Percentiles rank a stretch among this genome's conserved stretches.
These are phyloP conservation scores for Dynastes maya DNA, from an alignment of 2,888 invertebrate species.

Conservation along the genomic window DNA sequence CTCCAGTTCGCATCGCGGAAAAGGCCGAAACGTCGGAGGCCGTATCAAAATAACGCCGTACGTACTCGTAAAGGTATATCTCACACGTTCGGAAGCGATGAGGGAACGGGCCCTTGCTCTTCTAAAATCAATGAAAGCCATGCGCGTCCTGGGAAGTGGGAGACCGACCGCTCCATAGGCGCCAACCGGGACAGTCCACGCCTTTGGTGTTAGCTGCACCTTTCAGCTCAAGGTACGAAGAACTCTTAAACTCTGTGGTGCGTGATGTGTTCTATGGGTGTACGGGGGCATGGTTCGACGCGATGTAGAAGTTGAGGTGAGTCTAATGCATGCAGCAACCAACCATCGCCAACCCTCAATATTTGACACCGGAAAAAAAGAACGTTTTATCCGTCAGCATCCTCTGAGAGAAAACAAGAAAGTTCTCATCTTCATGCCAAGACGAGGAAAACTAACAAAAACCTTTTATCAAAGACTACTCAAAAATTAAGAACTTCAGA, in stretches of 20 bases:
- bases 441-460: background rate
- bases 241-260: conserved; percentile 59
- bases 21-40: background rate
- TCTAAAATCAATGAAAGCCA: conserved; percentile 68
- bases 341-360: background rate
- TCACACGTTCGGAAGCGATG: conserved; percentile 9
- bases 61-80: background rate
- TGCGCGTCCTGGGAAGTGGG: conserved; percentile 64
- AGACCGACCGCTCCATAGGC: conserved; percentile 62
- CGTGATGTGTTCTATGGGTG: conserved; percentile 65
- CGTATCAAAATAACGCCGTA: conserved; percentile 62
- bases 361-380: background rate
- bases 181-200: conserved; percentile 71
- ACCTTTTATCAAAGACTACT: background rate
- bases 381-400: background rate
- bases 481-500: background rate
- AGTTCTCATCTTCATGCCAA: background rate
- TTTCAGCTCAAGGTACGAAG: conserved; percentile 62
- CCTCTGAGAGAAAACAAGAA: background rate
- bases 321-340: conserved; percentile 50
- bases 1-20: background rate
- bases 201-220: conserved; percentile 64
- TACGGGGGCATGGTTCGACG: conserved; percentile 65
- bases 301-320: conserved; percentile 62
- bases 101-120: conserved; percentile 59